phyloP scores from a whole-genome alignment of 2,797 vertebrate species.

The Dallia pectoralis region DNA sequence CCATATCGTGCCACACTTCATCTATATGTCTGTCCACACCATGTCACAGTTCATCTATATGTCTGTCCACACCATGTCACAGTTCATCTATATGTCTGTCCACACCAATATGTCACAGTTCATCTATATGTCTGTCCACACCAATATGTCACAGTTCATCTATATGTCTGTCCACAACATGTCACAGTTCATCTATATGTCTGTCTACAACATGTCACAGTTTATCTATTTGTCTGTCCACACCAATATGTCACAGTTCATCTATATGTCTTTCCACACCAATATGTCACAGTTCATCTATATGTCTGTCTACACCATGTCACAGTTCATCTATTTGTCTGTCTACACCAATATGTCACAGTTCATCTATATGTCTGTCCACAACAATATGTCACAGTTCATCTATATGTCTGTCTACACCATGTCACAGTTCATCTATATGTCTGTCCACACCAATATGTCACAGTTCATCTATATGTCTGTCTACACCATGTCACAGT shows the following conservation, averaged over 20 bases:
- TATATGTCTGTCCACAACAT: no score
- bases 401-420: slow-evolving; percentile 45
- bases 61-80: slow-evolving; percentile 37
- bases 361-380: no score
- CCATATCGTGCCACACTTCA: slow-evolving; percentile 7
- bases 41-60: slow-evolving; percentile 44
- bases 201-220: slow-evolving; percentile 32
- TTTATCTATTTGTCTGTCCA: no score
- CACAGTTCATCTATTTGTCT: slow-evolving; percentile 47
- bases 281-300: neutral
- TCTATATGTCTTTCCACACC: slow-evolving; percentile 45
- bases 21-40: no score
- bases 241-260: no score
- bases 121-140: slow-evolving; percentile 46
- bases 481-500: slow-evolving; percentile 31
- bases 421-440: neutral
- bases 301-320: no score
- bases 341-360: slow-evolving; percentile 24
- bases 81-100: no score
- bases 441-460: no score
- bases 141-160: neutral
- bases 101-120: no score
- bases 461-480: slow-evolving; percentile 44
- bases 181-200: slow-evolving; percentile 44
- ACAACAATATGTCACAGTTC: no score